Base-by-base conservation (phyloP, 2,888 invertebrate genomes). In the Halictus ligatus region DNA sequence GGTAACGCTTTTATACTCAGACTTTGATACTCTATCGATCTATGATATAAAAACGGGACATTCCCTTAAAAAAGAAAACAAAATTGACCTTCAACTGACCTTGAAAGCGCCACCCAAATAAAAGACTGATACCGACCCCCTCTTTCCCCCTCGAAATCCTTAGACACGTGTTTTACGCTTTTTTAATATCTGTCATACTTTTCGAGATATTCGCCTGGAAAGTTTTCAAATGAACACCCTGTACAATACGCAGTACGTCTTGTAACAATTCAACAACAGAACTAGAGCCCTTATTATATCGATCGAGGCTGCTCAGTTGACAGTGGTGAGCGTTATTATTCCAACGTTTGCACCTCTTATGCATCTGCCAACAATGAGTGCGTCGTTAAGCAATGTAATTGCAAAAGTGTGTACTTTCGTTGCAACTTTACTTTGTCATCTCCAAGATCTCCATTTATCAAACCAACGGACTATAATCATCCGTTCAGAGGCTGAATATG, bases 231-330 rank as follows among this genome's bases (percentile, higher is more conserved):
- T n/a, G n/a, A n/a, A n/a, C n/a, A n/a, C n/a, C n/a, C n/a, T n/a
- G n/a, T n/a, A 71, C n/a, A 43, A 71, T 13, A n/a, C 35, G n/a
- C 40, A 21, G 12, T n/a, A 43, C 40, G 43, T 43, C 71, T 40
- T 43, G 71, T 48, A 67, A 77, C 67, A 67, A 35, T 18, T 25
- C 69, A 21, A 18, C 40, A 50, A 25, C 46, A 54, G n/a, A 54
- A 58, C 50, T 18, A 40, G n/a, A 15, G 40, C 48, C 48, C 67
- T 50, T 48, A 35, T 78, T 50, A 40, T 69, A 76, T 76, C 64
- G 75, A 76, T 76, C 75, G 46, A 7, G 21, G 43, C 29, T 64
- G 21, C 71, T 71, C 71, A 43, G 71, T 64, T 43, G 60, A 29
- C 75, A 46, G 25, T 29, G 75, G 58, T 6, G 46, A 29, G 58